These are phyloP conservation scores for Lepidurus apus DNA, from an alignment of 1,140 invertebrate genomes.

Conservation along the genomic window DNA sequence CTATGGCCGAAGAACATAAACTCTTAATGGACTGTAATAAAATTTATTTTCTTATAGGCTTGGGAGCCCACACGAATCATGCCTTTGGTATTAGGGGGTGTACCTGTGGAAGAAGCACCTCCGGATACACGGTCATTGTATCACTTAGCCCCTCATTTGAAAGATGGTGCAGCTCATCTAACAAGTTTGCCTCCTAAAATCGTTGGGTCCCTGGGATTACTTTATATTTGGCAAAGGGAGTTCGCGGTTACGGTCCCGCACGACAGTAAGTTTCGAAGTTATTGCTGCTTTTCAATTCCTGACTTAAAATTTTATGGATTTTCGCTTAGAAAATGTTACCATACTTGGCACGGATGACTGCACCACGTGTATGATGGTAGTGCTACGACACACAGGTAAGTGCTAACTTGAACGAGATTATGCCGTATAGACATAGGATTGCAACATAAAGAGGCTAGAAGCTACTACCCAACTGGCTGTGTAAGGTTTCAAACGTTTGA, in stretches of 20 bases:
- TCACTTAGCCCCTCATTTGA: constrained; percentile 71
- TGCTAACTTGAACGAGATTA: constrained; percentile 29
- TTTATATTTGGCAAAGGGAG: constrained; percentile 86
- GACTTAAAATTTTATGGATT: constrained; percentile 34
- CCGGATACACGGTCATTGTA: constrained; percentile 70
- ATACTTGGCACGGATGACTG: constrained; percentile 89
- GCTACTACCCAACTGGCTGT: not conserved
- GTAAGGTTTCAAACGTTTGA: not conserved
- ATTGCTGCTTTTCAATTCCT: not conserved
- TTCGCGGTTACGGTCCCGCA: constrained; percentile 81
- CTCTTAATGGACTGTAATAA: not conserved
- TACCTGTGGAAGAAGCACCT: constrained; percentile 75
- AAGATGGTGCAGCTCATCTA: constrained; percentile 73
- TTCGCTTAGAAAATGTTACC: constrained; percentile 65
- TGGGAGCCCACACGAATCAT: constrained; percentile 48
- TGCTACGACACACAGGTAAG: constrained; percentile 85
- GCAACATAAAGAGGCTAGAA: constrained; percentile 13
- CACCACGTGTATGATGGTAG: constrained; percentile 86
- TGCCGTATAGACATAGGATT: not conserved
- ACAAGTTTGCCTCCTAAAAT: constrained; percentile 67
- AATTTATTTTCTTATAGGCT: not conserved
- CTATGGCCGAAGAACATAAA: not conserved
- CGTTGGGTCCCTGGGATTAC: constrained; percentile 71
- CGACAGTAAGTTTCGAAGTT: constrained; percentile 64
- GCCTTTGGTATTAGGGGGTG: constrained; percentile 80